These are phyloP conservation scores for Drosophila yakuba DNA, from an alignment of 1,140 invertebrate species.

Conservation along the genomic window DNA sequence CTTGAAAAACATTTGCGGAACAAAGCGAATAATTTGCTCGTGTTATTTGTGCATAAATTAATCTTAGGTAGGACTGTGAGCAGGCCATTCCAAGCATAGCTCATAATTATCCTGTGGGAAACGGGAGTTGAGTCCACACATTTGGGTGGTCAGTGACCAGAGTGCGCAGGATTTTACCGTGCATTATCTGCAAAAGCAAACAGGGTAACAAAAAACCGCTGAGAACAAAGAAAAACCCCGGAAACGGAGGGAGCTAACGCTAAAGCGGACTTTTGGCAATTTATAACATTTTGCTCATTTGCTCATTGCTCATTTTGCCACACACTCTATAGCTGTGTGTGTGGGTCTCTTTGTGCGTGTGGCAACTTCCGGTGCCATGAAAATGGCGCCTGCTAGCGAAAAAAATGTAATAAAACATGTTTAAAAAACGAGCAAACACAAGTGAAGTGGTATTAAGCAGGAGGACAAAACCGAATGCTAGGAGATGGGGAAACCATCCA, in stretches of 20 bases:
- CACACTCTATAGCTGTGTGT: slow-evolving; percentile 34
- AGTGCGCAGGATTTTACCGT: slow-evolving; percentile 67
- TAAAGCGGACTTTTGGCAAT: slow-evolving; percentile 67
- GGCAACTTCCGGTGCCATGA: slow-evolving; percentile 65
- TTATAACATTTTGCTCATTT: slow-evolving; percentile 78
- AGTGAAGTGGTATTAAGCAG: slow-evolving; percentile 74
- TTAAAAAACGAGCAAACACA: slow-evolving; percentile 62
- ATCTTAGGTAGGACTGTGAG: slow-evolving; percentile 18
- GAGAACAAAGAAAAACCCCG: slow-evolving; percentile 26
- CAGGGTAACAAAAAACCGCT: slow-evolving; percentile 21
- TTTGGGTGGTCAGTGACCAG: slow-evolving; percentile 35
- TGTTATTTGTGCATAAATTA: slow-evolving; percentile 70
- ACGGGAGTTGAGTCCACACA: slow-evolving; percentile 14
- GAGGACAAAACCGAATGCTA: slow-evolving; percentile 33
- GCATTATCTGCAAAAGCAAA: slow-evolving; percentile 69
- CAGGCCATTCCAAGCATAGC: slow-evolving; percentile 60
- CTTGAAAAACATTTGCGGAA: slow-evolving; percentile 59
- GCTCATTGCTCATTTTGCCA: slow-evolving; percentile 50
- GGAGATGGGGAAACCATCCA: slow-evolving; percentile 1
- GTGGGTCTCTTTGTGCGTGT: slow-evolving; percentile 15
- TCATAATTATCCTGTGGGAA: slow-evolving; percentile 66
- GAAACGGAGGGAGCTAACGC: neutral
- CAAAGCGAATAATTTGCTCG: slow-evolving; percentile 75
- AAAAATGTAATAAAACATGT: slow-evolving; percentile 75
- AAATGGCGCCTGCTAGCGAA: slow-evolving; percentile 67